These are phyloP conservation scores for Ephialtes manifestator DNA, from an alignment of 2,888 invertebrate genomes.

Conservation along the genomic window DNA sequence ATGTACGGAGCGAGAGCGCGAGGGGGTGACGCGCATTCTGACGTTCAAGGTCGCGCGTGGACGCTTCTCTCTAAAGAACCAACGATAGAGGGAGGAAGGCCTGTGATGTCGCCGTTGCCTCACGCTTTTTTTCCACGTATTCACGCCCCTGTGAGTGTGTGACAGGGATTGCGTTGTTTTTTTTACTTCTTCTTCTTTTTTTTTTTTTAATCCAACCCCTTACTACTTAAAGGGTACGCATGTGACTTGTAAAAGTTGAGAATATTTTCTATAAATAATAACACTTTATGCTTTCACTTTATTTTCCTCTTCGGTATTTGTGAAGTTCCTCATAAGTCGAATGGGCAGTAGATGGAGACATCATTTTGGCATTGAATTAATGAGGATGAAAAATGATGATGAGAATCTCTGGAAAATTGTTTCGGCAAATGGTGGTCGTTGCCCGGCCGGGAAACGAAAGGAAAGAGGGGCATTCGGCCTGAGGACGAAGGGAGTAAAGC, in stretches of 20 bases:
- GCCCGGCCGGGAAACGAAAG: conserved; percentile 26
- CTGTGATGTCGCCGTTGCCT: conserved; percentile 19
- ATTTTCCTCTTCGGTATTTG: background rate
- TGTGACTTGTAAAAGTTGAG: conserved; percentile 26
- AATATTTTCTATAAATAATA: conserved; percentile 40
- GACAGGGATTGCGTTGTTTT: conserved; percentile 23
- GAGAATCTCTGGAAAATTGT: conserved; percentile 45
- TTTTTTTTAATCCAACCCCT: conserved; percentile 30
- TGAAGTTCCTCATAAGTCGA: conserved; percentile 17
- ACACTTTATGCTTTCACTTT: background rate
- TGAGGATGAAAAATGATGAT: conserved; percentile 22
- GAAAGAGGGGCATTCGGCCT: conserved; percentile 3
- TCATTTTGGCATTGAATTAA: conserved; percentile 25
- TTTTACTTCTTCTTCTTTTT: too few relatives aligned
- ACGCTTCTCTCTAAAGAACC: conserved; percentile 66
- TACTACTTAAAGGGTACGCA: conserved; percentile 30
- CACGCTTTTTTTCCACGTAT: conserved; percentile 24
- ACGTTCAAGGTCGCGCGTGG: conserved; percentile 82
- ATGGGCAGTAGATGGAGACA: conserved; percentile 19
- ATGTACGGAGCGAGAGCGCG: conserved; percentile 67
- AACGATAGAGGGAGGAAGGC: conserved; percentile 44
- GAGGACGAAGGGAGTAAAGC: conserved; percentile 62
- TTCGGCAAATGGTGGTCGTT: conserved; percentile 39
- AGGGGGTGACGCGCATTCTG: conserved; percentile 74
- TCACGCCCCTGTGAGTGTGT: background rate